These are phyloP conservation scores for Leucophenga maculata DNA, from an alignment of 2,888 invertebrate species.

Conservation along the genomic window DNA sequence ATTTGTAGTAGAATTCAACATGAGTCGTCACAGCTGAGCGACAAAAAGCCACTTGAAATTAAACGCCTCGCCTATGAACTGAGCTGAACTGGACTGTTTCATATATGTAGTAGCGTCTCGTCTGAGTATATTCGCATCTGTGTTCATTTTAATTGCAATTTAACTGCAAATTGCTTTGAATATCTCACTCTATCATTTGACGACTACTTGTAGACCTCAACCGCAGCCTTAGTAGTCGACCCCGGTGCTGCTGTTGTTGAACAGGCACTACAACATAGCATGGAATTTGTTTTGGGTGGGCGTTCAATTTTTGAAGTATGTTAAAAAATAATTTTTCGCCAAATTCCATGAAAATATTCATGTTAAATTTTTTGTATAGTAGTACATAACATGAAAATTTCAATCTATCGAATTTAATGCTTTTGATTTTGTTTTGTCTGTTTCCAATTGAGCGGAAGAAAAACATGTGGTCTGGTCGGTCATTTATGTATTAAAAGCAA, in stretches of 20 bases:
- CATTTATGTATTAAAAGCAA: background rate
- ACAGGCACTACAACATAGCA: too few relatives aligned
- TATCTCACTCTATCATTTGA: too few relatives aligned
- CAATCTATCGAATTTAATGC: background rate
- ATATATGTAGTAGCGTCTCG: constrained; percentile 1
- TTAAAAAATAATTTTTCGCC: background rate
- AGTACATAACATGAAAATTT: background rate
- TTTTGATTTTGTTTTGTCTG: background rate
- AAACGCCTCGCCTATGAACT: background rate
- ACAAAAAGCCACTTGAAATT: constrained; percentile 22
- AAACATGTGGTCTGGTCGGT: constrained; percentile 3
- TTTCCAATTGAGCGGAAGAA: background rate
- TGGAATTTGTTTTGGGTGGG: constrained; percentile 4
- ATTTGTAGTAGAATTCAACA: constrained; percentile 1
- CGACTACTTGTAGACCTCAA: constrained; percentile 16
- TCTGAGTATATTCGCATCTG: constrained; percentile 29
- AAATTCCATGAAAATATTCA: too few relatives aligned
- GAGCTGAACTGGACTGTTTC: background rate
- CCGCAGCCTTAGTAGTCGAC: background rate
- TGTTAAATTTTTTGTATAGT: background rate
- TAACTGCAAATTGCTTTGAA: constrained; percentile 41
- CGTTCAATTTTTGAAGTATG: constrained; percentile 8
- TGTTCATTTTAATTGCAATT: constrained; percentile 47
- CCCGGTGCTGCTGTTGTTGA: background rate
- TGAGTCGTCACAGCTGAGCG: background rate